phyloP scores from a whole-genome alignment of 2,797 vertebrate species.

The Sylvia borin region DNA sequence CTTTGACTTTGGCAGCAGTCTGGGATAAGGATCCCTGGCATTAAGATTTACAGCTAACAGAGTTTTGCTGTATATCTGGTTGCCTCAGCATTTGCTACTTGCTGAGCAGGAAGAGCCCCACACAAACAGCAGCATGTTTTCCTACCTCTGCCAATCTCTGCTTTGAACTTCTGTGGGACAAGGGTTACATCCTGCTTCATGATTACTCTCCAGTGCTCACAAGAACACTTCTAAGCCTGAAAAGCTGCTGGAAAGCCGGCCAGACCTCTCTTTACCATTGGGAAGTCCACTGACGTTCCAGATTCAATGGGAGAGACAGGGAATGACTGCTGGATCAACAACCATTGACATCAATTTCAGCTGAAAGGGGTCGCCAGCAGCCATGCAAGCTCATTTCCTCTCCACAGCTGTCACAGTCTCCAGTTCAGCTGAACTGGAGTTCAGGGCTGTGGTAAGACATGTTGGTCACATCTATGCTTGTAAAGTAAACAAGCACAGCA shows the following conservation, averaged over 20 bases:
- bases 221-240: neutral
- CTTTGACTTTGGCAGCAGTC: neutral
- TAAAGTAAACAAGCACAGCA: neutral
- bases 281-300: constrained; percentile 18
- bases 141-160: neutral
- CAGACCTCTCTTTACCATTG: constrained; percentile 18
- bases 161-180: neutral
- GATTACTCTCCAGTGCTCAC: neutral
- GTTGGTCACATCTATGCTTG: neutral
- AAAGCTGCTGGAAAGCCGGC: constrained; percentile 24
- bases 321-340: constrained; percentile 50
- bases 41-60: neutral
- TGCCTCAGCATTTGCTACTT: neutral
- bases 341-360: neutral
- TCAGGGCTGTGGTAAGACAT: neutral
- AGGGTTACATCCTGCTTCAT: neutral
- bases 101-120: neutral
- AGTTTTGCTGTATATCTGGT: neutral
- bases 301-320: neutral
- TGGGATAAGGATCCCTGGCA: neutral
- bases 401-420: neutral
- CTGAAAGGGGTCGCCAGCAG: neutral
- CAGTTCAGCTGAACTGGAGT: neutral
- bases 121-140: neutral
- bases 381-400: neutral